Evolutionary conservation across 2,797 vertebrate genomes (phyloP), one percentile per base, ranked within the genome.

Genomic region (Manis crassicaudata): DNA sequence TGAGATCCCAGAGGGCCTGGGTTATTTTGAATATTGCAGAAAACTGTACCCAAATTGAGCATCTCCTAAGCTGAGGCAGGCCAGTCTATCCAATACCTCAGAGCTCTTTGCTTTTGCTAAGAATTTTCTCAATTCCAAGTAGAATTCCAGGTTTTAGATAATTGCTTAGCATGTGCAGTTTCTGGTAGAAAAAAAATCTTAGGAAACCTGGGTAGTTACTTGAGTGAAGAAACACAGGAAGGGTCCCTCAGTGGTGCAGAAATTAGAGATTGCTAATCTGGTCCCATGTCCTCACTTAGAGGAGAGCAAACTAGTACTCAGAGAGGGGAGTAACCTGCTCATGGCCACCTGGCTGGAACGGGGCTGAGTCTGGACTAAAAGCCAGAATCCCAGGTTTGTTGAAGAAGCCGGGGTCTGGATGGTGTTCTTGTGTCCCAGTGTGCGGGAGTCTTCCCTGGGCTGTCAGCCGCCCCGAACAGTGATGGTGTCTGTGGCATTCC

Each of bases 191-290:
- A 89, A 94, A 46, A 92, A 82, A 3, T 88, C 56, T 82, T 62
- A 54, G 21, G 52, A 87, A 70, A 54, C 2, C 6, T 17, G 43
- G 14, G 46, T 46, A 18, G 20, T 65, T 80, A 25, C 11, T 43
- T 89, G 54, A 11, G 73, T 95, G 80, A 86, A 92, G 76, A 95
- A n/a, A 63, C 86, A n/a, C 5, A n/a, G 18, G 27, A 70, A 37
- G 29, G 4, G 5, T 43, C 62, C 67, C 35, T 54, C 18, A 10
- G 37, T 56, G 67, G 73, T n/a, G 6, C 35, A 73, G 43, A 63
- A 32, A 75, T 76, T 80, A 37, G 50, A 86, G 43, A 23, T 77
- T 6, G 63, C 63, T 56, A 29, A 58, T 37, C 25, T 46, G 62
- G n/a, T 43, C 35, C 65, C 52, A 29, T 7, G 3, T 14, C 16